phyloP scores from a whole-genome alignment of 2,113 vertebrate genomes.

The Antechinus stuartii region DNA sequence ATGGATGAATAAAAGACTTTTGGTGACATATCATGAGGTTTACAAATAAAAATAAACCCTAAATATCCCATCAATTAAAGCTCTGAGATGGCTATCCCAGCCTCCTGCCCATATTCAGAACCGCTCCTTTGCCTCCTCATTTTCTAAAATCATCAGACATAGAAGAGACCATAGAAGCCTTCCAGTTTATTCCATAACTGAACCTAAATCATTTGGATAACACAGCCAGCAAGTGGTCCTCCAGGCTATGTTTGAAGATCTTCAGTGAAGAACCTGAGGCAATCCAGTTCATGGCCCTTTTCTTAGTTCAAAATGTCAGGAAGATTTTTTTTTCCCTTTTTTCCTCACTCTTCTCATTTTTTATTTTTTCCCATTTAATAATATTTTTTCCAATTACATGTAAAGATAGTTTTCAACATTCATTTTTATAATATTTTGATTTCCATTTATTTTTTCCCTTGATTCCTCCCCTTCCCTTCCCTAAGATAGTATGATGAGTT shows the following conservation, averaged over 20 bases:
- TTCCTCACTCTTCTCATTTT: no score
- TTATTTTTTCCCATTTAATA: no score
- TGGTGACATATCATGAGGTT: neutral
- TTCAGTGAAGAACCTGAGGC: neutral
- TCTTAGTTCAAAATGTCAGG: neutral
- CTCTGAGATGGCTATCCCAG: neutral
- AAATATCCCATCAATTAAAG: neutral
- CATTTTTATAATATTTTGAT: no score
- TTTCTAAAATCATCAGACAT: neutral
- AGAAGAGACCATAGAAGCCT: neutral
- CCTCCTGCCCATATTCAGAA: neutral
- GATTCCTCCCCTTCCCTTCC: no score
- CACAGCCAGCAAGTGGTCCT: neutral
- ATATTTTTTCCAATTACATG: no score
- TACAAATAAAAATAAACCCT: neutral
- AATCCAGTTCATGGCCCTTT: neutral
- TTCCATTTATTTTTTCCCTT: no score
- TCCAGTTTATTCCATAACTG: neutral
- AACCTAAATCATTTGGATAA: neutral
- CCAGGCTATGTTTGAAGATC: neutral
- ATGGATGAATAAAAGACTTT: neutral
- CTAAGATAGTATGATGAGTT: neutral
- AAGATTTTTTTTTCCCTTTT: neutral
- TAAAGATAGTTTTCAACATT: no score
- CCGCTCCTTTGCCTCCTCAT: neutral